These are phyloP conservation scores for Drosophila seguyi DNA, from an alignment of 1,140 invertebrate species.

Conservation along the genomic window DNA sequence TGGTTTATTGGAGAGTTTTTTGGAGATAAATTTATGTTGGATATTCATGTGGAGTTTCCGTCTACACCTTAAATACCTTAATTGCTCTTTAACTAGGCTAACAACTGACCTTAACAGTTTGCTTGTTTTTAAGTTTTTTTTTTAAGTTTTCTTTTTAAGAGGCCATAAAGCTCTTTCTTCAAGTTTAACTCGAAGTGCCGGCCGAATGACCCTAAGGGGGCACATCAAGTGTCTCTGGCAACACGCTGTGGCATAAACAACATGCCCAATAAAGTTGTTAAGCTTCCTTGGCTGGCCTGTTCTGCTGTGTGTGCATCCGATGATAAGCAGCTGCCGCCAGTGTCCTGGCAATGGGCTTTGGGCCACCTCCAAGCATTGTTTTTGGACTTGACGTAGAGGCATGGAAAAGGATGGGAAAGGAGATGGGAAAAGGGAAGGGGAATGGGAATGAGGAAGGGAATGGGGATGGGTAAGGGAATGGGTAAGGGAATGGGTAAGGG, in stretches of 20 bases:
- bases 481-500: too few relatives aligned
- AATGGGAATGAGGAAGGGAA: too few relatives aligned
- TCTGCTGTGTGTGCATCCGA: conserved; percentile 22
- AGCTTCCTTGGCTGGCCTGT: conserved; percentile 7
- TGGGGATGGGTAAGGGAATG: too few relatives aligned
- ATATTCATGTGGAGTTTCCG: neutral
- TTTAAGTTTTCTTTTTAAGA: neutral
- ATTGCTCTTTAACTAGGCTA: conserved; percentile 9
- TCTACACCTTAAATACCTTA: neutral
- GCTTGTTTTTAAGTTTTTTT: too few relatives aligned
- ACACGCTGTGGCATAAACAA: conserved; percentile 41
- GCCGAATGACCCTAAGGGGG: conserved; percentile 28
- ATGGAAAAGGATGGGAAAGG: too few relatives aligned
- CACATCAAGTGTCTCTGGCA: conserved; percentile 22
- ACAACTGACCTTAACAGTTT: neutral
- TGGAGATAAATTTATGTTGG: too few relatives aligned
- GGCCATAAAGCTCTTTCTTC: conserved; percentile 7
- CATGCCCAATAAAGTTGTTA: conserved; percentile 44
- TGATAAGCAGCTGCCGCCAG: conserved; percentile 38
- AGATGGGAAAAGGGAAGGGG: too few relatives aligned
- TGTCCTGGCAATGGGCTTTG: conserved; percentile 22
- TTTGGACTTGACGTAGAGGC: conserved; percentile 43
- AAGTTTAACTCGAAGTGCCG: conserved; percentile 4
- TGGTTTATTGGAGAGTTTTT: neutral
- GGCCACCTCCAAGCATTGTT: conserved; percentile 21